These are phyloP conservation scores for Cheilosia pagana DNA, from an alignment of 2,888 invertebrate genomes.

Conservation along the genomic window DNA sequence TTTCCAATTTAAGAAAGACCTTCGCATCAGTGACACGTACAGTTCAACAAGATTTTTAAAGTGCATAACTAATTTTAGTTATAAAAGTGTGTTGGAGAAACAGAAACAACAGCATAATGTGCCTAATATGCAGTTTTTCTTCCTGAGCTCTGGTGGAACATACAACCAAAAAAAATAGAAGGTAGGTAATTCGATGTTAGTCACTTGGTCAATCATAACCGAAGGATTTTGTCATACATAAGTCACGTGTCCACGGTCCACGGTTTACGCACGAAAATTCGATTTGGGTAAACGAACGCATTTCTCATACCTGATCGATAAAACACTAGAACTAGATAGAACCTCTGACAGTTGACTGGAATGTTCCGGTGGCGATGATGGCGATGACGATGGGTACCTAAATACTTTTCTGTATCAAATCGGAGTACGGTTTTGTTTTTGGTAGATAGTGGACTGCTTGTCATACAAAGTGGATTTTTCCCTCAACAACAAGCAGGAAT, in stretches of 20 bases:
- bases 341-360: neutral
- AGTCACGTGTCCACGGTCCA: neutral
- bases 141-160: constrained; percentile 3
- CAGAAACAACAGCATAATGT: constrained; percentile 1
- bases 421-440: neutral
- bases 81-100: neutral
- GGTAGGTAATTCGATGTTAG: neutral
- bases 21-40: neutral
- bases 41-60: neutral
- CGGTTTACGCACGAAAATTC: neutral
- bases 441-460: too few species aligned
- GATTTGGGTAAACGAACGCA: neutral
- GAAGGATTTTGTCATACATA: neutral
- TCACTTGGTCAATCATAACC: neutral
- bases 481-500: too few species aligned
- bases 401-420: neutral
- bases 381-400: neutral
- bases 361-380: neutral
- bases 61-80: constrained; percentile 2
- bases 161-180: neutral
- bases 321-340: neutral
- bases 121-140: neutral
- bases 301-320: neutral
- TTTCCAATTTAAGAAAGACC: constrained; percentile 4
- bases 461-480: too few species aligned